These are phyloP conservation scores for Noctilio leporinus DNA, from an alignment of 2,113 vertebrate genomes.

Conservation along the genomic window DNA sequence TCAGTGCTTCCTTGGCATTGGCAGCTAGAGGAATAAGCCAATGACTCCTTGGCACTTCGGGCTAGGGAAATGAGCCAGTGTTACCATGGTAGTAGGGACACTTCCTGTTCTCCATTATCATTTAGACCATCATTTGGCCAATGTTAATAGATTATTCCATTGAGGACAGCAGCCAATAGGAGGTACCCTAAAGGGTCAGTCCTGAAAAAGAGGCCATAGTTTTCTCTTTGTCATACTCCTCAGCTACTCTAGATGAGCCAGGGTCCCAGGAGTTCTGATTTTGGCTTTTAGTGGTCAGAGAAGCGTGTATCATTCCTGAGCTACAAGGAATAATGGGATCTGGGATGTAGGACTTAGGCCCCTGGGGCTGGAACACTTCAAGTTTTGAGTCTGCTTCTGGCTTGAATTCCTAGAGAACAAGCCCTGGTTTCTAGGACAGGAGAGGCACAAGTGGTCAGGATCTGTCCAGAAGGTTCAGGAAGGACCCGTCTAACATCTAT, in stretches of 20 bases:
- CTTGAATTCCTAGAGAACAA: background rate
- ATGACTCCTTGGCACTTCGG: background rate
- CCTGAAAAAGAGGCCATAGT: background rate
- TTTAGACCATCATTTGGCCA: background rate
- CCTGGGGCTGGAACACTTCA: background rate
- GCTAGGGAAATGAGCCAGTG: background rate
- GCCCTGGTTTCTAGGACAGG: background rate
- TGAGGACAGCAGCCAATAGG: background rate
- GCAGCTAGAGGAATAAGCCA: background rate
- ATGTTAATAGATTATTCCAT: background rate
- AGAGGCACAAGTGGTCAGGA: rapidly evolving
- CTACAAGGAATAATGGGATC: background rate
- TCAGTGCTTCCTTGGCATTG: background rate
- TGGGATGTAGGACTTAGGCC: background rate
- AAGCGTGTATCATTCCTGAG: background rate
- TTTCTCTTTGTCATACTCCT: background rate
- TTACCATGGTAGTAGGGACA: background rate
- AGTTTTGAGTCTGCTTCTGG: background rate
- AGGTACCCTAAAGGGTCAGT: background rate
- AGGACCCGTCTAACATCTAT: background rate
- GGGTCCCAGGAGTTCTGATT: background rate
- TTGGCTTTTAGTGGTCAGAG: background rate
- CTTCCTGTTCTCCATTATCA: background rate
- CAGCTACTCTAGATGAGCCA: background rate
- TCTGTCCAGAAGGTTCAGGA: background rate